These are phyloP conservation scores for Sebastes kiyomatsui DNA, from an alignment of 2,797 vertebrate genomes.

Conservation along the genomic window DNA sequence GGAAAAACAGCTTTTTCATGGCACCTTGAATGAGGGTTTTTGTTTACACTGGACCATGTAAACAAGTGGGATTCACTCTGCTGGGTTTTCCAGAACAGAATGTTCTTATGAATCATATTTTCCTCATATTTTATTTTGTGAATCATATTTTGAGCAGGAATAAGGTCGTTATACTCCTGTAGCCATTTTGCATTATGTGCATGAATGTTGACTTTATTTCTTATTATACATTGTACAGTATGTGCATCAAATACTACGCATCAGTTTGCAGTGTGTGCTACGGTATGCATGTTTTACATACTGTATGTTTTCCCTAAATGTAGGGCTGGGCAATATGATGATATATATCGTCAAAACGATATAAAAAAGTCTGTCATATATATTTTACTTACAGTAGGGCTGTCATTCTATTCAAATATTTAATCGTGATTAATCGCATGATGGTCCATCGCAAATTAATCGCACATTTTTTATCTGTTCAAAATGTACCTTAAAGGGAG, in stretches of 20 bases:
- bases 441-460: too few relatives aligned
- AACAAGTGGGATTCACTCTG: conserved; percentile 38
- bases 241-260: background rate
- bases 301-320: background rate
- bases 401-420: too few relatives aligned
- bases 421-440: too few relatives aligned
- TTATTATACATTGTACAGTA: background rate
- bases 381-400: too few relatives aligned
- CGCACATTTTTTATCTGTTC: too few relatives aligned
- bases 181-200: background rate
- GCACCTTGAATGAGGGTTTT: conserved; percentile 29
- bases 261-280: background rate
- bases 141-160: conserved; percentile 12
- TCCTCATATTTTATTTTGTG: conserved; percentile 6
- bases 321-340: background rate
- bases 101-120: conserved; percentile 35
- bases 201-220: background rate
- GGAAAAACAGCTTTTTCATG: conserved; percentile 24
- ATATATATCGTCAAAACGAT: too few relatives aligned
- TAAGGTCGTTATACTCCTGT: background rate
- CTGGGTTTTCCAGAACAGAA: conserved; percentile 24
- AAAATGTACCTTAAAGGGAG: too few relatives aligned
- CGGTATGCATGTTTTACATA: background rate
- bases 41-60: conserved; percentile 40
- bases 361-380: too few relatives aligned